Evolutionary conservation across 2,888 invertebrate species (phyloP), one percentile per base, ranked within the genome.

Genomic region (Dioctria rufipes): DNA sequence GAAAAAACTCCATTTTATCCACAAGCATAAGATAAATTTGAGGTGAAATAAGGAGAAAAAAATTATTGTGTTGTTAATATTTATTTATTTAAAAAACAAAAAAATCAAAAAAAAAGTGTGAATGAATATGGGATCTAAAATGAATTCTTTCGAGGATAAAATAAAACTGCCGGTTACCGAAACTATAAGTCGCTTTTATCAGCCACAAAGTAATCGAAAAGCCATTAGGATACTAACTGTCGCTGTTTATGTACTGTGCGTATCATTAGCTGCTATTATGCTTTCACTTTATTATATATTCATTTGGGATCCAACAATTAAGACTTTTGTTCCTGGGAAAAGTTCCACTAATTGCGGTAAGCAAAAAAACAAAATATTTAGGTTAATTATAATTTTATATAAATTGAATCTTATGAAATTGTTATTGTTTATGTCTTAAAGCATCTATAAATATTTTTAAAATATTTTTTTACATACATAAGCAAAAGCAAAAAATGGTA

Each of bases 241-340:
- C 84, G 92, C 97, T 86, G 95, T 97, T 78, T 98, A 98, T 90
- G 94, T 98, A 84, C 94, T 98, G 89, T 95, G 96, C 88, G 98
- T 98, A 85, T 98, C 97, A 65, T 91, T 97, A 86, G 97, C 97
- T 37, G 98, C 97, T 77, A 96, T 97, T 86, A 95, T 97, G 91
- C 92, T 98, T 84, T 97, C 97, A 11, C 92, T 97, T 77, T 98
- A 98, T 91, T 98, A 98, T 91, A 94, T 96, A 85, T 95, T 97
- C 90, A 93, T 98, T 88, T 98, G 98, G 97, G 94, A 96, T 89
- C 96, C 97, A 37, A 93, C 83, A 5, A 65, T 89, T 83, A 87
- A 89, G 80, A 87, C 89, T 82, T 88, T 87, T 84, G 92, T 87
- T 49, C 86, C 87, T 83, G 88, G 87, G 85, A 86, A 84, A 84